These are phyloP conservation scores for Xenus cinereus DNA, from an alignment of 2,113 vertebrate genomes.

Conservation along the genomic window DNA sequence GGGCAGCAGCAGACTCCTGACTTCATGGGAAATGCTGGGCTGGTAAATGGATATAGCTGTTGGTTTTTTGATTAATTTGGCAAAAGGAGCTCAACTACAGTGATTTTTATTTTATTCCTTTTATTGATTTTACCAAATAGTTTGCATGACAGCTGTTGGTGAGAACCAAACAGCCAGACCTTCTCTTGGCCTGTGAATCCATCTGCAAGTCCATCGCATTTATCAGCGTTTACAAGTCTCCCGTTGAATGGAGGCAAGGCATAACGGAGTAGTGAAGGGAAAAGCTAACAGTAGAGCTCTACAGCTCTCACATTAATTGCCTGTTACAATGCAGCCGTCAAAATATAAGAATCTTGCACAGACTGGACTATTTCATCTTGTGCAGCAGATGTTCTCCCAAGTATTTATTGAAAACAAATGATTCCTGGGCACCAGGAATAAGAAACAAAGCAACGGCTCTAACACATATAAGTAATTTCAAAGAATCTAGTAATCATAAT, in stretches of 20 bases:
- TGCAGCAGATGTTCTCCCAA: not conserved
- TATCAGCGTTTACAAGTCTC: not conserved
- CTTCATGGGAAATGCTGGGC: not conserved
- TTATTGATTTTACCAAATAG: not conserved
- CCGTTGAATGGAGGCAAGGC: not conserved
- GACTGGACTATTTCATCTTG: not conserved
- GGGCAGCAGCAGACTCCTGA: not conserved
- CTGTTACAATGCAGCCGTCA: not conserved
- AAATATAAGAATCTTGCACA: not conserved
- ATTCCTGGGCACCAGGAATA: not conserved
- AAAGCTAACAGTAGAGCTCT: not conserved
- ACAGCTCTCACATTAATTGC: not conserved
- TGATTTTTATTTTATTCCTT: not conserved
- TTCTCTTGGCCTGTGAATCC: not conserved
- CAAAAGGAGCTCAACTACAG: not conserved
- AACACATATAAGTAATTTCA: not conserved
- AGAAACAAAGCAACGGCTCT: not conserved
- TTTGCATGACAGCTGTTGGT: not conserved
- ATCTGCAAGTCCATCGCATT: not conserved
- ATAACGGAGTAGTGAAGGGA: not conserved
- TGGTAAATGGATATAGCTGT: not conserved
- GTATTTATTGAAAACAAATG: not conserved
- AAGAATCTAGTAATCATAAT: not conserved
- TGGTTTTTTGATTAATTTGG: not conserved
- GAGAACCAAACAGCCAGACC: not conserved